Conservation (phyloP, 2,797 vertebrate genomes). For the Nyctalus aviator region DNA sequence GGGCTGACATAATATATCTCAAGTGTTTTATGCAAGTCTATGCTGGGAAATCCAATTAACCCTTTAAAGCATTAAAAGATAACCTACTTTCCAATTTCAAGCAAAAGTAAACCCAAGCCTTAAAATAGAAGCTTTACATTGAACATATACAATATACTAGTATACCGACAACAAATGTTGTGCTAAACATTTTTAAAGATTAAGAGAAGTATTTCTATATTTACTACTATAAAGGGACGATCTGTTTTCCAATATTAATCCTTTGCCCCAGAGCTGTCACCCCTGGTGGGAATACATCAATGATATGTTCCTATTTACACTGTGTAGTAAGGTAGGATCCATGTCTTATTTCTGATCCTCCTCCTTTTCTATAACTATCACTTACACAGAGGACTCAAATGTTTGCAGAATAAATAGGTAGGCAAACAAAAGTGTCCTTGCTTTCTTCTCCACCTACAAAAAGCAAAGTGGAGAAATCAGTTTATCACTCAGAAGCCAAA, state of each 20-base stretch:
- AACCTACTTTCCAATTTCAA: slow-evolving; percentile 33
- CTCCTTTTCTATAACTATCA: background rate
- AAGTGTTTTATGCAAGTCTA: background rate
- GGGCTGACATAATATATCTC: background rate
- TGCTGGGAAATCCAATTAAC: background rate
- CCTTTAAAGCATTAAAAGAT: slow-evolving; percentile 3
- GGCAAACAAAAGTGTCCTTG: background rate
- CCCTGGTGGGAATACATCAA: background rate
- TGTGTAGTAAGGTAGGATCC: background rate
- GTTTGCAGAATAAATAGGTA: background rate
- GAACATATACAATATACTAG: background rate
- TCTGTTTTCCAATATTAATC: background rate
- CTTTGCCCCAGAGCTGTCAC: background rate
- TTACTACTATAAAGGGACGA: background rate
- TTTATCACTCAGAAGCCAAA: slow-evolving; percentile 45
- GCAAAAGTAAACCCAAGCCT: background rate
- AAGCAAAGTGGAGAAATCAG: background rate
- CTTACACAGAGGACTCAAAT: background rate
- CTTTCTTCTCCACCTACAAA: background rate
- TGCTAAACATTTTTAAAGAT: background rate
- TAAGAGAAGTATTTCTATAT: background rate
- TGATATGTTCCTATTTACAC: background rate
- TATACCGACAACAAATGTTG: background rate
- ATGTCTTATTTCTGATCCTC: background rate
- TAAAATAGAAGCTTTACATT: slow-evolving; percentile 25